A percentile compares a stretch with the other conserved stretches of the same genome.
Evolutionary conservation across 1,140 invertebrate species (phyloP).

Genomic region (Apocrypta bakeri): DNA sequence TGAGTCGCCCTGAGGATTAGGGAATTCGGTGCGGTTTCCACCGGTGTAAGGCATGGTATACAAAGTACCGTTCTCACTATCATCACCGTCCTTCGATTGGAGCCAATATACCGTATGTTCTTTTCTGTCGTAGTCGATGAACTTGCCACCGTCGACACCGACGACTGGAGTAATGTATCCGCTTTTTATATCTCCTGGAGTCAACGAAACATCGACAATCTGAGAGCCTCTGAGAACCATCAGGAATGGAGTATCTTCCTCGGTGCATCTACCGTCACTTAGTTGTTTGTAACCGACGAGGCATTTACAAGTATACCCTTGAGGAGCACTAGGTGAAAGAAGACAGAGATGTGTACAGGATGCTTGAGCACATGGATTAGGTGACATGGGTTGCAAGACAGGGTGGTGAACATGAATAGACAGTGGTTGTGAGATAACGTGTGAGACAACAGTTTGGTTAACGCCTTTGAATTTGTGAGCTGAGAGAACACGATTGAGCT

Average conservation of each 20-base stretch:
- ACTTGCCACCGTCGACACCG: slow-evolving; percentile 90
- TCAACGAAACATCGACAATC: slow-evolving; percentile 83
- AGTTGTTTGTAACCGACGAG: slow-evolving; percentile 87
- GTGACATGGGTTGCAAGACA: slow-evolving; percentile 89
- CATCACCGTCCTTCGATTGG: slow-evolving; percentile 83
- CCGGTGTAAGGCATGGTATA: slow-evolving; percentile 89
- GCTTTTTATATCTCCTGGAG: slow-evolving; percentile 82
- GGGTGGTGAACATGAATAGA: slow-evolving; percentile 96
- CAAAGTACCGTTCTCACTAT: slow-evolving; percentile 87
- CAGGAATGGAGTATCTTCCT: slow-evolving; percentile 91
- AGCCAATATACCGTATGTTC: slow-evolving; percentile 90
- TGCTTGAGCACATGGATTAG: slow-evolving; percentile 88
- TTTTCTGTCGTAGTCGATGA: slow-evolving; percentile 93
- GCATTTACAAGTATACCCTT: slow-evolving; percentile 93
- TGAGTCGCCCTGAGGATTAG: slow-evolving; percentile 79
- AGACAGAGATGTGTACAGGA: slow-evolving; percentile 94
- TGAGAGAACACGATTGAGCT: slow-evolving; percentile 90
- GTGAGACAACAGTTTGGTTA: slow-evolving; percentile 94
- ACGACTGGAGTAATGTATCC: slow-evolving; percentile 92
- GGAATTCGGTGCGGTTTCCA: slow-evolving; percentile 90
- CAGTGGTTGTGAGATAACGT: slow-evolving; percentile 94
- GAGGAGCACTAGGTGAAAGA: slow-evolving; percentile 80
- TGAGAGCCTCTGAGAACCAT: slow-evolving; percentile 94
- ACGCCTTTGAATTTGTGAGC: slow-evolving; percentile 93
- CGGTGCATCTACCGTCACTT: slow-evolving; percentile 83